Percentiles rank a stretch among this genome's conserved stretches.
Evolutionary conservation across 1,140 invertebrate species (phyloP).

Genomic region (Microplitis mediator): DNA sequence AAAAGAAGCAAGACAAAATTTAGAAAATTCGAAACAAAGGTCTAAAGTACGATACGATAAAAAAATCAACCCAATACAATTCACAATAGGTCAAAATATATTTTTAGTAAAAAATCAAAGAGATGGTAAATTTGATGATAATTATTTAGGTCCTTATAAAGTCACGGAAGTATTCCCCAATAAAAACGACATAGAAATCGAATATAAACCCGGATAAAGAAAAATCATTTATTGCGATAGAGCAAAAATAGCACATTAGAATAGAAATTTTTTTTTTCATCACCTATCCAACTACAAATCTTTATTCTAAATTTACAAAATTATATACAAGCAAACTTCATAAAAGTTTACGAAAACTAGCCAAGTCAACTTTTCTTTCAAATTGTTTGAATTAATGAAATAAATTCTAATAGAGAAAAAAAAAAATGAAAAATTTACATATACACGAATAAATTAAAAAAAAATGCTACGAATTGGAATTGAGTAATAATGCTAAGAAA

Average conservation of each 20-base stretch:
- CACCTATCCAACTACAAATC: too few species aligned
- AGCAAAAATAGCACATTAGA: constrained; percentile 9
- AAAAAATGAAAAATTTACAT: too few species aligned
- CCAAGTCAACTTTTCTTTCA: too few species aligned
- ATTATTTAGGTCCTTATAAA: constrained; percentile 13
- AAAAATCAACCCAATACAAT: background rate
- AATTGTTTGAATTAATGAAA: too few species aligned
- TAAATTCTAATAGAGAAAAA: too few species aligned
- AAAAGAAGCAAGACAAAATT: constrained; percentile 1
- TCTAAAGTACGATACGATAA: constrained; percentile 19
- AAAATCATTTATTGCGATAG: constrained; percentile 5
- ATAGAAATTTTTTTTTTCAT: too few species aligned
- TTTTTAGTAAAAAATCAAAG: constrained; percentile 8
- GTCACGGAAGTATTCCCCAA: constrained; percentile 16
- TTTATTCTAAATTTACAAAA: too few species aligned
- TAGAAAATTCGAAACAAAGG: constrained; percentile 8
- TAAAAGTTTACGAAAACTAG: too few species aligned
- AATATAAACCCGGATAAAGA: background rate
- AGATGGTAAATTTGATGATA: constrained; percentile 1
- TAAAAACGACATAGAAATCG: constrained; percentile 15
- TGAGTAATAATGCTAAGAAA: too few species aligned
- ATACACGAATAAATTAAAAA: too few species aligned
- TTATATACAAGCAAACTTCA: too few species aligned
- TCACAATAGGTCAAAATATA: background rate
- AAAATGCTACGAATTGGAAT: too few species aligned